A percentile compares a stretch with the other conserved stretches of the same genome.
Evolutionary conservation across 2,113 vertebrate species (phyloP).

Genomic region (Zosterops borbonicus): DNA sequence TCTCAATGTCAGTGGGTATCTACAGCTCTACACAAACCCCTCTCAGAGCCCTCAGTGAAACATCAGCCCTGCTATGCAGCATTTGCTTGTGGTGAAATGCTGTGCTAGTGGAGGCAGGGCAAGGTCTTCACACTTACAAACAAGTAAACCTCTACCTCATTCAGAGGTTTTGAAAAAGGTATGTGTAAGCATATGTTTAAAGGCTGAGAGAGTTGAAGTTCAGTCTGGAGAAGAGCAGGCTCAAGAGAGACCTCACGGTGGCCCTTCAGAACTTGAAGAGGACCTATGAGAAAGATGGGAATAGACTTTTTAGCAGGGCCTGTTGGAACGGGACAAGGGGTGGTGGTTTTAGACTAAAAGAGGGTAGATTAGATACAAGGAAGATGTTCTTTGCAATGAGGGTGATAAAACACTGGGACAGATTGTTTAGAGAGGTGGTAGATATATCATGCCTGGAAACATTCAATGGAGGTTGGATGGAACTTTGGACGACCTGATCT

Average conservation of each 20-base stretch:
- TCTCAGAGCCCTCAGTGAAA: fast-evolving
- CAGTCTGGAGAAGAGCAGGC: not conserved
- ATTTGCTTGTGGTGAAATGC: not conserved
- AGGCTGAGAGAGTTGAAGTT: not conserved
- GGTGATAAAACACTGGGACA: not conserved
- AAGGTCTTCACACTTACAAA: not conserved
- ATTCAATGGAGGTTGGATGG: not conserved
- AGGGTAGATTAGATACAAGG: not conserved
- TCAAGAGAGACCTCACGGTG: not conserved
- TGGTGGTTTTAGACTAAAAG: not conserved
- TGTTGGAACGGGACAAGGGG: not conserved
- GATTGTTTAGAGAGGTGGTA: not conserved
- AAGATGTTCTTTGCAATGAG: not conserved
- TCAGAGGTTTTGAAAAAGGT: not conserved
- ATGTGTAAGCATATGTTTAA: not conserved
- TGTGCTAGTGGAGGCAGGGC: not conserved
- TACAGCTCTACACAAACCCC: not conserved
- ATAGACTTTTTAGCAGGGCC: not conserved
- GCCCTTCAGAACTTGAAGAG: not conserved
- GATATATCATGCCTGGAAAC: not conserved
- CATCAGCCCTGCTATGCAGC: not conserved
- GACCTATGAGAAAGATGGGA: not conserved
- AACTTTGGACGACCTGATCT: not conserved
- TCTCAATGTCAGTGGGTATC: fast-evolving
- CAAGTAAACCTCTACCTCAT: not conserved